Evolutionary conservation across 2,113 vertebrate species (phyloP).

Genomic region (Epinephelus moara): DNA sequence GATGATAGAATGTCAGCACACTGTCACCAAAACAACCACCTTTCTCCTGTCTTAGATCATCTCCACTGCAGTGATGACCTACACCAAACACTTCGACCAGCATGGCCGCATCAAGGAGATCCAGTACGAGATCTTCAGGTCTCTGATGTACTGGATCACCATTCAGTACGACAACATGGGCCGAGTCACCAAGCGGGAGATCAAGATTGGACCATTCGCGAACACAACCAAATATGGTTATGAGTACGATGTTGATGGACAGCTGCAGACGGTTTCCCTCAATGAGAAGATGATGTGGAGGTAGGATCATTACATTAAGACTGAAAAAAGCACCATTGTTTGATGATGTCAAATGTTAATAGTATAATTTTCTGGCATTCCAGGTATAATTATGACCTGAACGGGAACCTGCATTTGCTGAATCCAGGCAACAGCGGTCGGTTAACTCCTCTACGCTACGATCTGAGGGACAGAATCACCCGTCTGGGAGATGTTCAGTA

Average conservation of each 20-base stretch:
- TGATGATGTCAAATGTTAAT: not conserved
- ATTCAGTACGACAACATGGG: constrained; percentile 99
- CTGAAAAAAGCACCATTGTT: not conserved
- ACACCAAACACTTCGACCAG: constrained; percentile 97
- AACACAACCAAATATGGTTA: constrained; percentile 98
- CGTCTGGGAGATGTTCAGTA: constrained; percentile 97
- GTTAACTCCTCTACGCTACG: constrained; percentile 93
- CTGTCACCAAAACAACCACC: too few relatives aligned
- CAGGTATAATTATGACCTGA: constrained; percentile 95
- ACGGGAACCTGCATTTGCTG: constrained; percentile 96
- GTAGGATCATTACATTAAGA: constrained; percentile 47
- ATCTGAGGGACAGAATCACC: constrained; percentile 96
- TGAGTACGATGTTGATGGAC: constrained; percentile 97
- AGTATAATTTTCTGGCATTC: not conserved
- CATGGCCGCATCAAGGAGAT: constrained; percentile 98
- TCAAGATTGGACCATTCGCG: constrained; percentile 98
- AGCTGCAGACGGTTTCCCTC: constrained; percentile 95
- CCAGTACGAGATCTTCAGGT: constrained; percentile 98
- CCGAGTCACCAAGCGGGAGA: constrained; percentile 96
- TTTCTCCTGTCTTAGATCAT: constrained; percentile 87
- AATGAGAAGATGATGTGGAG: constrained; percentile 99
- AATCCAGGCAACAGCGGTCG: constrained; percentile 96
- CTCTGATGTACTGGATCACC: constrained; percentile 99
- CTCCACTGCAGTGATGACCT: constrained; percentile 98
- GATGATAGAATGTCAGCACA: too few relatives aligned